Base-by-base conservation (phyloP, 2,888 invertebrate genomes). In the Rhaphigaster nebulosa region DNA sequence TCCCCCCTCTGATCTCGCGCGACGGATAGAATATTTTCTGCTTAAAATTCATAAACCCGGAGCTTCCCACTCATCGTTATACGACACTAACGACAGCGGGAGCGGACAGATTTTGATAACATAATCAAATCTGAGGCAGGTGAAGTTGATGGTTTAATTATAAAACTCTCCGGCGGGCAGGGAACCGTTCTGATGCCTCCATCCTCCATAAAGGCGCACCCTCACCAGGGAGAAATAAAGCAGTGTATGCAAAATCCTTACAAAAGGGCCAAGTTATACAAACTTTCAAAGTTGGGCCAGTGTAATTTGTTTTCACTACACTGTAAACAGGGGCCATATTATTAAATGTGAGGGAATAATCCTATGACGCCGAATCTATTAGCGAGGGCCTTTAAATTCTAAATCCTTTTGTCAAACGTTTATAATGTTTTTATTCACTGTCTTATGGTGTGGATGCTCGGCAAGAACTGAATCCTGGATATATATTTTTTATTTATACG, bases 311-410 rank as follows among this genome's bases (percentile, higher is more conserved):
- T 84, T 84, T 84, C 45, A 41, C 45, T 84, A 45, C 84, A 84
- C 84, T n/a, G 84, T 84, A 84, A 84, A 84, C 84, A 84, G 45
- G 45, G 84, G 84, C 45, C 84, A 84, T 84, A 84, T 84, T 50
- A 84, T 84, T 84, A 84, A 50, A 84, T 84, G 45, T n/a, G 84
- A 84, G 45, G 4, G 29, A n/a, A 50, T 84, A 84, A 84, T 84
- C 84, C 45, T 50, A 45, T n/a, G 45, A 50, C 45, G 84, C 45
- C 0, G 45, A 50, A 41, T 45, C 84, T 45, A 84, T 84, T 84
- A 84, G n/a, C 12, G n/a, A 18, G 45, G 4, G 12, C 2, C 13
- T 20, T 41, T 34, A 41, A 45, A 3, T 5, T 26, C 12, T 50
- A 45, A 84, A 26, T 18, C 45, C 80, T 80, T 84, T 84, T 45